phyloP scores from a whole-genome alignment of 2,113 vertebrate genomes.

The Oryzias curvinotus region DNA sequence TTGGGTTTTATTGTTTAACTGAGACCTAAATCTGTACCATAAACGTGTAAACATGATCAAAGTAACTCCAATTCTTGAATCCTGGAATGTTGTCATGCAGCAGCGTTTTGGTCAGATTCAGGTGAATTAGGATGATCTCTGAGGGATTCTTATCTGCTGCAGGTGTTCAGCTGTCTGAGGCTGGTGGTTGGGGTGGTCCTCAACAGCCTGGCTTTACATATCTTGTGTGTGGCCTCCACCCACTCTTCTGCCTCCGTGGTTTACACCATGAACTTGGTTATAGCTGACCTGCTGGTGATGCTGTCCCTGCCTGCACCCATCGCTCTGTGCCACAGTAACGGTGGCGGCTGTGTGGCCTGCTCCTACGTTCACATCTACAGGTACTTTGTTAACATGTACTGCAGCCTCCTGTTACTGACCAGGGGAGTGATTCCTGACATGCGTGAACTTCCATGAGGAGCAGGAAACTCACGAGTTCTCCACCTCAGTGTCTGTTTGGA shows the following conservation, averaged over 20 bases:
- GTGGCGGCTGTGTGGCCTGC: slow-evolving; percentile 79
- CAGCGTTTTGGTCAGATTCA: too few species aligned
- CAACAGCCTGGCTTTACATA: slow-evolving; percentile 87
- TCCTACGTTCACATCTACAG: slow-evolving; percentile 88
- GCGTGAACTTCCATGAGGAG: background rate
- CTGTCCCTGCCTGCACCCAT: slow-evolving; percentile 88
- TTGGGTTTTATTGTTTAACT: too few species aligned
- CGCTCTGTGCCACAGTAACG: slow-evolving; percentile 83
- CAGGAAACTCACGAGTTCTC: background rate
- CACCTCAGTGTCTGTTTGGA: slow-evolving; percentile 88
- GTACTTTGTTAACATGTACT: slow-evolving; percentile 98
- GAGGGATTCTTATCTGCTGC: background rate
- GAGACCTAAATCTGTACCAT: too few species aligned
- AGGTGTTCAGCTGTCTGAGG: slow-evolving; percentile 83
- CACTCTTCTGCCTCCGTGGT: slow-evolving; percentile 84
- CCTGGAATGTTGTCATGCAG: too few species aligned
- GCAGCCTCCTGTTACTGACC: slow-evolving; percentile 92
- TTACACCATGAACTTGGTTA: slow-evolving; percentile 91
- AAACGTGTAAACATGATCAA: too few species aligned
- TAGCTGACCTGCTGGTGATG: slow-evolving; percentile 93
- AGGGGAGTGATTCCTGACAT: slow-evolving; percentile 30
- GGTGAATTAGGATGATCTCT: too few species aligned
- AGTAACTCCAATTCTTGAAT: too few species aligned
- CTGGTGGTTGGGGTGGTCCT: slow-evolving; percentile 87
- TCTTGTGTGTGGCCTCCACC: slow-evolving; percentile 84